phyloP scores from a whole-genome alignment of 2,888 invertebrate species.

The Polymixis lichenea region DNA sequence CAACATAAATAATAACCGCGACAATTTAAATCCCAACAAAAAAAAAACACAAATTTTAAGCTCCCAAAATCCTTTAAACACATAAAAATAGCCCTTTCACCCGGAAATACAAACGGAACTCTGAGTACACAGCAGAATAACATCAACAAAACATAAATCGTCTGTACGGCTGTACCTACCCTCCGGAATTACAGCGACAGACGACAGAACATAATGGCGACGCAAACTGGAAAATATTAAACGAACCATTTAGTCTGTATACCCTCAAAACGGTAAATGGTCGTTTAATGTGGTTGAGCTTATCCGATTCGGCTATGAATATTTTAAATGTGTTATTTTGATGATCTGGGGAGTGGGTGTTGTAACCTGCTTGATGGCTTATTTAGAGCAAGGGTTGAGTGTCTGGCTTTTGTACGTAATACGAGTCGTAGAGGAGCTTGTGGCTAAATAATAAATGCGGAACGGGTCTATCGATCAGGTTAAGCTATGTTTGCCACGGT shows the following conservation, averaged over 20 bases:
- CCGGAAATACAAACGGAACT: slow-evolving; percentile 42
- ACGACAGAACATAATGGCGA: slow-evolving; percentile 49
- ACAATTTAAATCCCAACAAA: slow-evolving; percentile 15
- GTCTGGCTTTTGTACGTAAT: not conserved
- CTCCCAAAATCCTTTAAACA: slow-evolving; percentile 25
- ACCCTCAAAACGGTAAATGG: slow-evolving; percentile 63
- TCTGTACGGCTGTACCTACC: slow-evolving; percentile 7
- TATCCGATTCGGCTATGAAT: slow-evolving; percentile 66
- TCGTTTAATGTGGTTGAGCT: slow-evolving; percentile 65
- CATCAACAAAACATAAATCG: slow-evolving; percentile 62
- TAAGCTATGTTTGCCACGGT: too few species aligned
- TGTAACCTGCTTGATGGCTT: slow-evolving; percentile 5
- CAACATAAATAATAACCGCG: slow-evolving; percentile 2
- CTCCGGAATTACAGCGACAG: slow-evolving; percentile 49
- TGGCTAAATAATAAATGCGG: too few species aligned
- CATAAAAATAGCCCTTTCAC: slow-evolving; percentile 51
- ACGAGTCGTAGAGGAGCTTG: too few species aligned
- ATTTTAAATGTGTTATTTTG: slow-evolving; percentile 66
- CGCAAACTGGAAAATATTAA: slow-evolving; percentile 63
- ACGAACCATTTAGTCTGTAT: slow-evolving; percentile 62
- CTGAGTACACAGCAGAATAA: slow-evolving; percentile 40
- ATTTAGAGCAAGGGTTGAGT: not conserved
- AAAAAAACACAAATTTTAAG: slow-evolving; percentile 15
- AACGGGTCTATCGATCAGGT: too few species aligned
- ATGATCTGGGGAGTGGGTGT: slow-evolving; percentile 20